phyloP scores from a whole-genome alignment of 2,113 vertebrate species.

The Prunella fulvescens region DNA sequence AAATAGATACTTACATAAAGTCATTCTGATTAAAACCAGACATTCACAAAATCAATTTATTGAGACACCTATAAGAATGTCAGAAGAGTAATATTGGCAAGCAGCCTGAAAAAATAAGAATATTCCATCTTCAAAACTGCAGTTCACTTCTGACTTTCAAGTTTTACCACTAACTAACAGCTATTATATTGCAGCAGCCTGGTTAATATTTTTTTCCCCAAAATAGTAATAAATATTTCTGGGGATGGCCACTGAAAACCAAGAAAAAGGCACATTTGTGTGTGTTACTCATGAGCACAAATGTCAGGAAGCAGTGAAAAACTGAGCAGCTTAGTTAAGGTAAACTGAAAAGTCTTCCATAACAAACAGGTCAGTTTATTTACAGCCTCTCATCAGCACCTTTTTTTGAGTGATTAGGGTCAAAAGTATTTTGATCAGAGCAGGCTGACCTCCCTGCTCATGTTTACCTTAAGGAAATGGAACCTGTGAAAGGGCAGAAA shows the following conservation, averaged over 20 bases:
- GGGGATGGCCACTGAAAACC: background rate
- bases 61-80: background rate
- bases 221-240: background rate
- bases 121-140: background rate
- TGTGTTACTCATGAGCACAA: background rate
- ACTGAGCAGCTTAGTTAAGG: background rate
- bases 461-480: background rate
- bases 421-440: background rate
- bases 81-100: background rate
- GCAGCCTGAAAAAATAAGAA: background rate
- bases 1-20: background rate
- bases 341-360: background rate
- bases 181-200: background rate
- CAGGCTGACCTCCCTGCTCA: background rate
- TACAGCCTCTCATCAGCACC: background rate
- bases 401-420: background rate
- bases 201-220: background rate
- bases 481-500: background rate
- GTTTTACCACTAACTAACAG: background rate
- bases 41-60: background rate
- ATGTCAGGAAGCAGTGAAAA: background rate
- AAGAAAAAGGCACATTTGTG: background rate
- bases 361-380: background rate
- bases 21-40: background rate
- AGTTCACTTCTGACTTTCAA: background rate